phyloP scores from a whole-genome alignment of 2,888 invertebrate genomes.

The Lucinisca nassula region DNA sequence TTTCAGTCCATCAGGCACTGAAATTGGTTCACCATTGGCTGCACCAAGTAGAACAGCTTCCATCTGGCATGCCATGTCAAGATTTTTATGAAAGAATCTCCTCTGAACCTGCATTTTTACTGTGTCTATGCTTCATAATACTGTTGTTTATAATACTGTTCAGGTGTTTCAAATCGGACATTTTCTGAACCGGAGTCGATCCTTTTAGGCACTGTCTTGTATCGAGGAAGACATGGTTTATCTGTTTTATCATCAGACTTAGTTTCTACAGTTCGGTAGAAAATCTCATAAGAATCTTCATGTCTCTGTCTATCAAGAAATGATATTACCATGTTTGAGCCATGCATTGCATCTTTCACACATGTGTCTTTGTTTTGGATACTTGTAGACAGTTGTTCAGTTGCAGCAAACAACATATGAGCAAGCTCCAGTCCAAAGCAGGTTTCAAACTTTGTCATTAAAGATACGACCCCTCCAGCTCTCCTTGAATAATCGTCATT shows the following conservation, averaged over 20 bases:
- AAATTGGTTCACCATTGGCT: conserved; percentile 27
- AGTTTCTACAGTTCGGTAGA: conserved; percentile 9
- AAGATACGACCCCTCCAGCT: conserved; percentile 41
- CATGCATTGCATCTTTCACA: conserved; percentile 29
- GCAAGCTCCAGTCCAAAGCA: conserved; percentile 53
- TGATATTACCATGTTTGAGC: neutral
- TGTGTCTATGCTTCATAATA: conserved; percentile 39
- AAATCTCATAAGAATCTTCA: conserved; percentile 28
- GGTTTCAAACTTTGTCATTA: conserved; percentile 52
- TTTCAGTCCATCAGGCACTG: conserved; percentile 10
- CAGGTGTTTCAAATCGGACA: conserved; percentile 2
- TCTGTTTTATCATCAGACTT: conserved; percentile 27
- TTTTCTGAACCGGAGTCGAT: conserved; percentile 32
- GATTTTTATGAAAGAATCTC: conserved; percentile 25
- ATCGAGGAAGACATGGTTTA: conserved; percentile 21
- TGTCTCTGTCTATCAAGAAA: conserved; percentile 36
- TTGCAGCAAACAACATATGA: conserved; percentile 47
- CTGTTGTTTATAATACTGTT: conserved; percentile 29
- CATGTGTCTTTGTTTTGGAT: conserved; percentile 46
- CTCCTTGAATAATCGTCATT: conserved; percentile 44
- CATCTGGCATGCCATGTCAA: conserved; percentile 10
- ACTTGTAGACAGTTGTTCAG: conserved; percentile 50
- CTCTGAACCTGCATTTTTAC: conserved; percentile 24
- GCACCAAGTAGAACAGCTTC: conserved; percentile 37
- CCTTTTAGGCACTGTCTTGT: conserved; percentile 11